Conservation (phyloP, 2,797 vertebrate genomes). For the Podarcis lilfordi region DNA sequence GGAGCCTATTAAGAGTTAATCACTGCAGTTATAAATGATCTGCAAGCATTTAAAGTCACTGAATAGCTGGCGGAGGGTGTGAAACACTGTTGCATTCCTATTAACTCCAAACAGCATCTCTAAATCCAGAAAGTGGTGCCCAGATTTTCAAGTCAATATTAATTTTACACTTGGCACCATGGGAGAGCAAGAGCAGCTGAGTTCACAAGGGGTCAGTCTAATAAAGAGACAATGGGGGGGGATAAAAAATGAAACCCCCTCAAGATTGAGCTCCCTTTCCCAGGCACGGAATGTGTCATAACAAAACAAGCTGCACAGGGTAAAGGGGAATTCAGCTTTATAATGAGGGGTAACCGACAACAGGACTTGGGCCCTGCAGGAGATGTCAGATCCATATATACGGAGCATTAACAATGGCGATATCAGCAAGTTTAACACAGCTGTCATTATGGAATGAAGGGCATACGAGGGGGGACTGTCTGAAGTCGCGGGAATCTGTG, state of each 20-base stretch:
- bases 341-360: constrained; percentile 46
- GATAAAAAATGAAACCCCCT: constrained; percentile 36
- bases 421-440: constrained; percentile 3
- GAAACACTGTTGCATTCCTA: constrained; percentile 62
- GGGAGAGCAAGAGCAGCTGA: constrained; percentile 66
- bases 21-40: constrained; percentile 53
- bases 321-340: constrained; percentile 59
- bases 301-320: constrained; percentile 57
- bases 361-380: background rate
- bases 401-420: constrained; percentile 20
- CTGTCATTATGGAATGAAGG: constrained; percentile 42
- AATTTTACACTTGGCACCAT: constrained; percentile 76
- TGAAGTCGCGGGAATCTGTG: background rate
- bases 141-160: constrained; percentile 76
- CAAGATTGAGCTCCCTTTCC: constrained; percentile 62
- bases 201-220: constrained; percentile 68
- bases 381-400: background rate
- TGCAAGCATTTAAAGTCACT: constrained; percentile 48
- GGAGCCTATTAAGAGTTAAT: constrained; percentile 63
- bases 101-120: constrained; percentile 66
- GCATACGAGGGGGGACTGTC: constrained; percentile 48
- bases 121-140: constrained; percentile 65
- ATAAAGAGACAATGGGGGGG: constrained; percentile 70
- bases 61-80: constrained; percentile 60
- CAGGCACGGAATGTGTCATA: constrained; percentile 51